Evolutionary conservation across 2,888 invertebrate genomes (phyloP).

Genomic region (Adelphocoris suturalis): DNA sequence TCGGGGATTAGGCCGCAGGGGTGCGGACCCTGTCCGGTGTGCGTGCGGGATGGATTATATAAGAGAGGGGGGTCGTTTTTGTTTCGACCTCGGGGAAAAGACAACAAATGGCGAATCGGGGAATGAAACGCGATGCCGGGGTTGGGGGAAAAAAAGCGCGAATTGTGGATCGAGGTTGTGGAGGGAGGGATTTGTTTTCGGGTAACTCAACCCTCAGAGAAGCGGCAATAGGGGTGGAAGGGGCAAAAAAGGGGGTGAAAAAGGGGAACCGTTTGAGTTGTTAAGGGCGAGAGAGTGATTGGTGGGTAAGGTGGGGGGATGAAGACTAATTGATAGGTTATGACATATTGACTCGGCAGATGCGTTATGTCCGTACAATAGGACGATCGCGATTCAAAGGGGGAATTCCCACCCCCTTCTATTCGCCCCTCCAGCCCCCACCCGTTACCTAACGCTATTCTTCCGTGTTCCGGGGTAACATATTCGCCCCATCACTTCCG

Average conservation of each 20-base stretch:
- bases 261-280: no score
- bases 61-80: not conserved
- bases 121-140: not conserved
- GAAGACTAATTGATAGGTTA: slow-evolving; percentile 65
- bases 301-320: slow-evolving; percentile 4
- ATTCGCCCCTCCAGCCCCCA: not conserved
- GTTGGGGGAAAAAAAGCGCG: not conserved
- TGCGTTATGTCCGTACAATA: slow-evolving; percentile 55
- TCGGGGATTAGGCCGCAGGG: slow-evolving; percentile 48
- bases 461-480: slow-evolving; percentile 30
- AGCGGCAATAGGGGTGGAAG: not conserved
- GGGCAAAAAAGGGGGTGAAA: not conserved
- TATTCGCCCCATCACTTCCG: slow-evolving; percentile 8
- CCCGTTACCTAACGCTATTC: not conserved
- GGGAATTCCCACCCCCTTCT: not conserved
- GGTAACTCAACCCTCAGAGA: not conserved
- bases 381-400: slow-evolving; percentile 30
- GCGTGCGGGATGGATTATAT: not conserved
- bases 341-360: slow-evolving; percentile 65
- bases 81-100: not conserved
- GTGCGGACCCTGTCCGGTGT: not conserved
- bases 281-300: no score
- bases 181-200: slow-evolving; percentile 47
- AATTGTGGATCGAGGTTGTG: not conserved
- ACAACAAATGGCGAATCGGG: not conserved